Evolutionary conservation across 2,113 vertebrate genomes (phyloP).

Genomic region (Pionites leucogaster): DNA sequence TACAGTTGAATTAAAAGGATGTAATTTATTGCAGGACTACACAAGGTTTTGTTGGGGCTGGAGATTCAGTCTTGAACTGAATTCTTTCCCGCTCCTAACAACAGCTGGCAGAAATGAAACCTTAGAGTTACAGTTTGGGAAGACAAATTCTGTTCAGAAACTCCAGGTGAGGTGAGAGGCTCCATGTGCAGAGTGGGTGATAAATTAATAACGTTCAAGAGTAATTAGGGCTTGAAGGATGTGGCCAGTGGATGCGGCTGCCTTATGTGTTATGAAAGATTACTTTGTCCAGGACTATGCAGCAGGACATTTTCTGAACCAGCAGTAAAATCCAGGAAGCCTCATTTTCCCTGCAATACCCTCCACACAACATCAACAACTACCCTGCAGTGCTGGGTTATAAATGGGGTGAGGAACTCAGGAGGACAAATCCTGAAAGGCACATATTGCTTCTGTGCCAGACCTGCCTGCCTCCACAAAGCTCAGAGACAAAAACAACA

Average conservation of each 20-base stretch:
- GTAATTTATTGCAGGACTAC: not conserved
- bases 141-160: not conserved
- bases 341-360: not conserved
- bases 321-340: not conserved
- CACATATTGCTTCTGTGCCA: not conserved
- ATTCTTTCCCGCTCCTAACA: not conserved
- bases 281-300: not conserved
- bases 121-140: not conserved
- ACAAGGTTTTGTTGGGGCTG: not conserved
- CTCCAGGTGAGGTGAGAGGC: not conserved
- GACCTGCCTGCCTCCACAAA: not conserved
- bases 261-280: not conserved
- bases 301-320: not conserved
- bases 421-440: not conserved
- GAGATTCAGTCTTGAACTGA: not conserved
- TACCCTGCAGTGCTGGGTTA: accelerated
- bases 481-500: not conserved
- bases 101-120: not conserved
- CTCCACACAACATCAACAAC: too few species aligned
- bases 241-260: not conserved
- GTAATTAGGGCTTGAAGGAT: not conserved
- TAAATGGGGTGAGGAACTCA: not conserved
- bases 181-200: not conserved
- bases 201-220: not conserved
- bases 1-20: not conserved